Conservation (phyloP, 2,888 invertebrate genomes). For the Noctua pronuba region DNA sequence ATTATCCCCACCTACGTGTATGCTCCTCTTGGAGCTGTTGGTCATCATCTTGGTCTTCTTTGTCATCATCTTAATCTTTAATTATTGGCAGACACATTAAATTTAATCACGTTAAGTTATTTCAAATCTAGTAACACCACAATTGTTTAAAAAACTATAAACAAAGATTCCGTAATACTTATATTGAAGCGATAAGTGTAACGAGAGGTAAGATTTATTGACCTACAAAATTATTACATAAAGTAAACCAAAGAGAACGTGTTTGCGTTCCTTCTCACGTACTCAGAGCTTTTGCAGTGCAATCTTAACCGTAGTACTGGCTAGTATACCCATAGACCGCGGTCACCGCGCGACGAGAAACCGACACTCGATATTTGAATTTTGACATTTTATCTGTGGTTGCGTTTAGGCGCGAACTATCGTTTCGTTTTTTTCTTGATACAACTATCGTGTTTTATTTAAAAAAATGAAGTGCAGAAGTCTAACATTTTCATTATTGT, state of each 20-base stretch:
- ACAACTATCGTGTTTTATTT: slow-evolving; percentile 5
- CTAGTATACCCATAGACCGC: slow-evolving; percentile 60
- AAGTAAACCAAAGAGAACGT: slow-evolving; percentile 63
- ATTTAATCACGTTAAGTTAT: neutral
- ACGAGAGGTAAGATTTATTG: slow-evolving; percentile 54
- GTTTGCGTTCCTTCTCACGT: slow-evolving; percentile 64
- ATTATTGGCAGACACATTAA: neutral
- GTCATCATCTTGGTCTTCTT: no score
- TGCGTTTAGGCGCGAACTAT: slow-evolving; percentile 32
- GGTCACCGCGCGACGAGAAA: slow-evolving; percentile 53
- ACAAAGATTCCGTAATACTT: slow-evolving; percentile 25
- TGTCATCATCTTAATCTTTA: no score
- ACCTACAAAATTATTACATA: slow-evolving; percentile 68
- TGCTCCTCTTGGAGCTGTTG: no score
- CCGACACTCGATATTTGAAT: slow-evolving; percentile 54
- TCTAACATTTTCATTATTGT: slow-evolving; percentile 27
- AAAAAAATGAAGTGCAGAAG: slow-evolving; percentile 58
- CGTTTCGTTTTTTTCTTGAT: neutral
- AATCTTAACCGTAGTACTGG: slow-evolving; percentile 65
- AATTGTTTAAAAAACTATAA: slow-evolving; percentile 18
- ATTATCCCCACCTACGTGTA: no score
- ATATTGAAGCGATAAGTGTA: slow-evolving; percentile 29
- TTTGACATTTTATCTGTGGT: slow-evolving; percentile 43
- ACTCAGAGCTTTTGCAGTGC: slow-evolving; percentile 66
- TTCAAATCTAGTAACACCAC: neutral